Evolutionary conservation across 1,140 invertebrate genomes (phyloP), one percentile per base, ranked within the genome.

Genomic region (Leguminivora glycinivorella): DNA sequence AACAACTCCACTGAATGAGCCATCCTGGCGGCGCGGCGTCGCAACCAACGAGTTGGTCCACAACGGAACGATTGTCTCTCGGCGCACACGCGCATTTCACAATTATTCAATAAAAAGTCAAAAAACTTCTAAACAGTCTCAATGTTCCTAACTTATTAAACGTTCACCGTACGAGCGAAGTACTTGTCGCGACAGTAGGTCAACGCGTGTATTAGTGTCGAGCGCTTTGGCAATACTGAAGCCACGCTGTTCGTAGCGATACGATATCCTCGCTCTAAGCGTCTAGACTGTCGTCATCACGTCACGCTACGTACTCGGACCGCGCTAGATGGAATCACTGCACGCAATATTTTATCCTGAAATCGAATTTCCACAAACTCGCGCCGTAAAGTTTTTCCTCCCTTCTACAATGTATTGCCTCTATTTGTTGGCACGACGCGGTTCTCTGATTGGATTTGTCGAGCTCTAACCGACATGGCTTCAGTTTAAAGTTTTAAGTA

Each of bases 1-100:
- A 91, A 89, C 69, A 90, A 73, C 75, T 88, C 89, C 73, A 91
- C 82, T 84, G 89, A 91, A 69, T 87, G 76, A 70, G 86, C 86
- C 86, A 91, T 87, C 71, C 72, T 85, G 26, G 79, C 72, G 38
- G 82, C 84, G 29, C 82, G 85, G 67, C 80, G 83, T 58, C 83
- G 82, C 24, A 91, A 68, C 89, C 89, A 91, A 52, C 84, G 81
- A 31, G 82, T 79, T 14, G 88, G 79, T 40, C 82, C 79, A 68
- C 80, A 83, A 75, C 83, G 82, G 75, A 84, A 79, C 72, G 78
- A 84, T 79, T 83, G 82, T 83, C 80, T 87, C 72, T 90, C 87
- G 67, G 81, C 73, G 78, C 82, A 85, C 81, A 87, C 83, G 75
- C 89, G 85, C 89, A 91, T 91, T 87, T 87, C 82, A 81, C 69